Percentiles rank a stretch among this genome's conserved stretches.
These are phyloP conservation scores for Drosophila setifemur DNA, from an alignment of 1,140 invertebrate species.

Conservation along the genomic window DNA sequence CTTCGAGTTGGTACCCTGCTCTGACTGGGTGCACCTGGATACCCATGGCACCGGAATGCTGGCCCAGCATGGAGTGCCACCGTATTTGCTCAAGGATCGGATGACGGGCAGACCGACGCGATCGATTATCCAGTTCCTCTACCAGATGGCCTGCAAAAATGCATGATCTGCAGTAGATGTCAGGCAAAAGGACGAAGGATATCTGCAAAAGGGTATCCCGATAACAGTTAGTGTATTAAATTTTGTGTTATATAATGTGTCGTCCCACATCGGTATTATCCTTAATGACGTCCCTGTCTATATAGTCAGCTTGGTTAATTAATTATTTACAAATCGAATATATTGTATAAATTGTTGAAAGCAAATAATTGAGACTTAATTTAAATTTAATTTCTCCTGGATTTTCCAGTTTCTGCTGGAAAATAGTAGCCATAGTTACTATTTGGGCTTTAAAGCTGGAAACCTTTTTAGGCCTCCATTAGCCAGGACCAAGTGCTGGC, in stretches of 20 bases:
- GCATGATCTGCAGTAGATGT: background rate
- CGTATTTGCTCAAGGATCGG: constrained; percentile 84
- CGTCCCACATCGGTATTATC: background rate
- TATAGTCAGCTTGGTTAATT: background rate
- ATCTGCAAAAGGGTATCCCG: background rate
- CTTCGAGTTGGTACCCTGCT: constrained; percentile 84
- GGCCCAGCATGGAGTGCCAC: constrained; percentile 83
- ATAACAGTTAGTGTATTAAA: background rate
- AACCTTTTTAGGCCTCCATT: constrained; percentile 21
- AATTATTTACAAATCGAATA: too few relatives aligned
- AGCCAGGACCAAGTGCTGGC: constrained; percentile 28
- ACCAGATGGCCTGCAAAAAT: constrained; percentile 83
- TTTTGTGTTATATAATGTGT: background rate
- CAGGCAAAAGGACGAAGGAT: constrained; percentile 4
- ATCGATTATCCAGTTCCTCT: constrained; percentile 85
- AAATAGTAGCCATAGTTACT: background rate
- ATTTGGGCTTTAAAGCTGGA: background rate
- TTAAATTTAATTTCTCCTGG: too few relatives aligned
- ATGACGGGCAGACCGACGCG: constrained; percentile 86
- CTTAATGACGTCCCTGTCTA: background rate
- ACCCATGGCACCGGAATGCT: constrained; percentile 86
- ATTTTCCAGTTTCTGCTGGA: too few relatives aligned
- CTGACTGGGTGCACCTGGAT: constrained; percentile 88
- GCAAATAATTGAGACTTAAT: too few relatives aligned
- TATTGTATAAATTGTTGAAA: too few relatives aligned